A percentile compares a stretch with the other conserved stretches of the same genome.
phyloP scores from a whole-genome alignment of 1,140 invertebrate species.

The Lordiphosa mommai region DNA sequence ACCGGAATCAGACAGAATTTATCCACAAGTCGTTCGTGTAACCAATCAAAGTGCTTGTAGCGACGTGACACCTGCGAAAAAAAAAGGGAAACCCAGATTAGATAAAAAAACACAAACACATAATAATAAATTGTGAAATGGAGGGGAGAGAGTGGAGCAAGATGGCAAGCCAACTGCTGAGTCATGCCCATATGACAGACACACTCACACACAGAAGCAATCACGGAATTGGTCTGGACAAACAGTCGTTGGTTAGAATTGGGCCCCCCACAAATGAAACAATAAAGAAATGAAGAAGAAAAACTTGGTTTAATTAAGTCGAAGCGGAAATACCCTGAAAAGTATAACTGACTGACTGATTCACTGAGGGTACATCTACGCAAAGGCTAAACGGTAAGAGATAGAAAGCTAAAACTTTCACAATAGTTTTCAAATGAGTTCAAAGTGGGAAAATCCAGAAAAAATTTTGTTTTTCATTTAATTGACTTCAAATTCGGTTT shows the following conservation, averaged over 20 bases:
- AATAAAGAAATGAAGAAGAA: not conserved
- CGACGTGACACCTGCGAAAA: slow-evolving; percentile 85
- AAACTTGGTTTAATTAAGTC: too few relatives aligned
- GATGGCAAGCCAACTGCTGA: slow-evolving; percentile 18
- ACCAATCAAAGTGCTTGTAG: slow-evolving; percentile 99
- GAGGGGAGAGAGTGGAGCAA: not conserved
- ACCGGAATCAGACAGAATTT: slow-evolving; percentile 97
- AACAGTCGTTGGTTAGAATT: slow-evolving; percentile 16
- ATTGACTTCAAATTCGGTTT: too few relatives aligned
- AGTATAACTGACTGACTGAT: too few relatives aligned
- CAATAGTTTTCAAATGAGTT: too few relatives aligned
- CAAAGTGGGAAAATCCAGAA: too few relatives aligned
- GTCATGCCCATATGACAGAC: slow-evolving; percentile 16
- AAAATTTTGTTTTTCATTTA: too few relatives aligned
- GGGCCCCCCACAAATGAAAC: slow-evolving; percentile 6
- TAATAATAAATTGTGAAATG: slow-evolving; percentile 56
- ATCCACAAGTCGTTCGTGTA: slow-evolving; percentile 94
- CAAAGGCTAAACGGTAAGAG: too few relatives aligned
- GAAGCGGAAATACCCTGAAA: not conserved
- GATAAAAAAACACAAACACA: slow-evolving; percentile 37
- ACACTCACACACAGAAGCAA: slow-evolving; percentile 19
- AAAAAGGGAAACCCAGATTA: slow-evolving; percentile 47
- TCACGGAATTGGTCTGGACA: slow-evolving; percentile 8
- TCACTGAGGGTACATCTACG: too few relatives aligned
- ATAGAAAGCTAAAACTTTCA: too few relatives aligned